These are phyloP conservation scores for Papilio gigon DNA, from an alignment of 2,888 invertebrate genomes.

Conservation along the genomic window DNA sequence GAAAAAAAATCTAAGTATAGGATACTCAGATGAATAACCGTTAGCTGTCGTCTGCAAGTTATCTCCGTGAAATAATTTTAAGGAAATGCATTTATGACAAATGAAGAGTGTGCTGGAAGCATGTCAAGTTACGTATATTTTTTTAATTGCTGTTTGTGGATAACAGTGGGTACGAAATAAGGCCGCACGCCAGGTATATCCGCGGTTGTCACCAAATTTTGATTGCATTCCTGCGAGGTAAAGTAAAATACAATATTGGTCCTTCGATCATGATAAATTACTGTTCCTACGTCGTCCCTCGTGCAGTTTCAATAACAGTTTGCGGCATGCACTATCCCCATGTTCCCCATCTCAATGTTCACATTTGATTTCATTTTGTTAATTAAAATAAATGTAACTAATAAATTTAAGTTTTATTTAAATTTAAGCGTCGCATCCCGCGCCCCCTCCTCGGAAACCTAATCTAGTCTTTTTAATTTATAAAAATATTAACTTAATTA, in stretches of 20 bases:
- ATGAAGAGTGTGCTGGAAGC: conserved; percentile 18
- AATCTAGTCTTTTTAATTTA: conserved; percentile 33
- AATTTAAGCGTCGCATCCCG: conserved; percentile 60
- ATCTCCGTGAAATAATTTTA: conserved; percentile 47
- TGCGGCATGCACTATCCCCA: conserved; percentile 45
- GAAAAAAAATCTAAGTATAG: no score
- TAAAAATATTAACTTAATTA: conserved; percentile 33
- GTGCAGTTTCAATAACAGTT: conserved; percentile 19
- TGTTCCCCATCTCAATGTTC: conserved; percentile 48
- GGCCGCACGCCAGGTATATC: not conserved
- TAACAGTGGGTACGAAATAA: not conserved
- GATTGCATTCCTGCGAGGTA: conserved; percentile 8
- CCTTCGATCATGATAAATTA: not conserved
- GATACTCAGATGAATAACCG: not conserved
- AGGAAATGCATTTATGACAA: conserved; percentile 41
- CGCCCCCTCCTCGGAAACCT: conserved; percentile 19
- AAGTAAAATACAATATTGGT: not conserved
- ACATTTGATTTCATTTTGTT: conserved; percentile 66
- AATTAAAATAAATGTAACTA: conserved; percentile 73
- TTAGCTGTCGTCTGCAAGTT: conserved; percentile 43
- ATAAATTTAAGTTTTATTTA: conserved; percentile 76
- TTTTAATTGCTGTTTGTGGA: not conserved
- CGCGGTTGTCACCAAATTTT: not conserved
- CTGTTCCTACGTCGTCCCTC: not conserved
- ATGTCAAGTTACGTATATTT: conserved; percentile 9